Percentiles rank a stretch among this genome's conserved stretches.
These are phyloP conservation scores for Pemphigus obesinymphae DNA, from an alignment of 1,140 invertebrate species.

Conservation along the genomic window DNA sequence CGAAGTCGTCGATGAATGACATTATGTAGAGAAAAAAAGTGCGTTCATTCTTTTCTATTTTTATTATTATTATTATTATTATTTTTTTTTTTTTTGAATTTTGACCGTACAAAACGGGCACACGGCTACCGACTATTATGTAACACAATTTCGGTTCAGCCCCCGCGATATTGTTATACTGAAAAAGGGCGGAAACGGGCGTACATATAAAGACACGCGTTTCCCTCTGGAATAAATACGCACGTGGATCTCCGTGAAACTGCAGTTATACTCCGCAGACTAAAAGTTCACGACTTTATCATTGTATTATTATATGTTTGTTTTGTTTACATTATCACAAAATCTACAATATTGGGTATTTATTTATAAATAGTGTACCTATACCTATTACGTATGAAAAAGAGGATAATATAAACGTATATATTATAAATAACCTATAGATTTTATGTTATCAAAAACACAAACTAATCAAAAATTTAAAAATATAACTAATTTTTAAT, in stretches of 20 bases:
- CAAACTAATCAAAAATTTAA: too few relatives aligned
- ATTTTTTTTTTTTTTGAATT: not conserved
- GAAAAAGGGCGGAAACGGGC: slow-evolving; percentile 40
- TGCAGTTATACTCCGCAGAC: not conserved
- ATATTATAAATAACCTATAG: too few relatives aligned
- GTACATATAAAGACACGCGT: slow-evolving; percentile 24
- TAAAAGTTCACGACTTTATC: too few relatives aligned
- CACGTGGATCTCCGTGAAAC: not conserved
- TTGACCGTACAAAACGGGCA: slow-evolving; percentile 25
- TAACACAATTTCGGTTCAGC: slow-evolving; percentile 39
- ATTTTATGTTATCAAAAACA: too few relatives aligned
- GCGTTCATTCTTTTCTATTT: not conserved
- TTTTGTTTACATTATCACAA: too few relatives aligned
- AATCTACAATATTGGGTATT: too few relatives aligned
- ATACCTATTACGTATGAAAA: too few relatives aligned
- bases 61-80: not conserved
- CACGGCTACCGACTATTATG: slow-evolving; percentile 25
- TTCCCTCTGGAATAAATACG: not conserved
- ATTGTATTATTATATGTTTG: not conserved
- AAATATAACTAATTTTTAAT: too few relatives aligned
- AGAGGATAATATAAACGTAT: too few relatives aligned
- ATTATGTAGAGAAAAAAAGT: slow-evolving; percentile 23
- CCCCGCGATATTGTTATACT: slow-evolving; percentile 36
- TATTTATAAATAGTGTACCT: too few relatives aligned
- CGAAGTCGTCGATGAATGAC: slow-evolving; percentile 34